Evolutionary conservation across 2,797 vertebrate species (phyloP), one percentile per base, ranked within the genome.

Genomic region (Thamnophis elegans): DNA sequence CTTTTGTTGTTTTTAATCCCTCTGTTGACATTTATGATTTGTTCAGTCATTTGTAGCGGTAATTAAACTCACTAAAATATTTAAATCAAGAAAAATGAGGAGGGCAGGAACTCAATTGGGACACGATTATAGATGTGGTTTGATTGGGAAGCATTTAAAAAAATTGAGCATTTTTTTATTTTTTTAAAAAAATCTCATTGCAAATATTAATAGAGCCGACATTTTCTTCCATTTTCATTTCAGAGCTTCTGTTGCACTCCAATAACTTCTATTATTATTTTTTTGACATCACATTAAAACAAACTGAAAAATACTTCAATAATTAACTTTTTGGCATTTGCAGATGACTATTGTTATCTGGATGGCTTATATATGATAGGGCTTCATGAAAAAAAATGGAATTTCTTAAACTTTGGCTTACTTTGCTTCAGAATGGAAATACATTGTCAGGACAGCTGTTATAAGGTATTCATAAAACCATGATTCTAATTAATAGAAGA

Each of bases 351-450:
- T 95, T 94, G 59, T 94, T 96, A 89, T 36, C 14, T 92, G 7
- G 1, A 42, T 93, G 78, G 92, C 28, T 91, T 55, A 54, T 58
- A 85, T 62, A 0, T 90, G 3, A 87, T 92, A 93, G 78, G 91
- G 7, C 5, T 68, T 92, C 54, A 94, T 91, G 94, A 4, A 13
- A 36, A 59, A 55, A 62, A 32, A 90, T 92, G 89, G 1, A 0
- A 0, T 94, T 97, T 95, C 42, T 78, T 89, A 91, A 95, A 95
- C 18, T 94, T 93, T n/a, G 93, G 10, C 8, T 42, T 95, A 91
- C 92, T 96, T 95, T 96, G 95, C 28, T 86, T 94, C 90, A 93
- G 89, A 93, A 90, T 5, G 92, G 47, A 91, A 94, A 89, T 91
- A 78, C 85, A 85, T 93, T 91, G 28, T 87, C 53, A 93, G 59